Base-by-base conservation (phyloP, 2,797 vertebrate species). In the Protonibea diacanthus region DNA sequence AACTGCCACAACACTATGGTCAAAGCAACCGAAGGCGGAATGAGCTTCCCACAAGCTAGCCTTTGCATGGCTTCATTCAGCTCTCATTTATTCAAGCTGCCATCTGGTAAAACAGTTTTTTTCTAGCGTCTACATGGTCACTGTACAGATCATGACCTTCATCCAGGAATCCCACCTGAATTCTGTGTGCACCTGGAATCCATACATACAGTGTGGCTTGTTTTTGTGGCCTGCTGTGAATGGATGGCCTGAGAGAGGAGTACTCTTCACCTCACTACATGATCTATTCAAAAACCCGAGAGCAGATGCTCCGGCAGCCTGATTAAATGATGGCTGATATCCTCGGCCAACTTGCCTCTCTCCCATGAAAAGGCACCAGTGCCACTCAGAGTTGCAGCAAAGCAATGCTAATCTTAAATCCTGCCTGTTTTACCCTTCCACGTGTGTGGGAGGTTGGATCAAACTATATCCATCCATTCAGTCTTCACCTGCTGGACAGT, bases 281-380 rank as follows among this genome's bases (percentile, higher is more conserved):
- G 79, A 88, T 90, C 82, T 87, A 89, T 93, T 92, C 88, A 88
- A 88, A 88, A 87, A 69, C 49, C 64, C 27, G 73, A 76, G 84
- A 89, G 82, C 88, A 89, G 87, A 92, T 89, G 91, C 87, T 81
- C 27, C 17, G 25, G 78, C 48, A 62, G 74, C 71, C 83, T 91
- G 90, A 93, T 89, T 89, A 89, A 90, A 92, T 84, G 88, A 92
- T 68, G 84, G 82, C 89, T 82, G 84, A 85, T 77, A 62, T 79
- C 71, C 66, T 84, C 74, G 66, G 80, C 79, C 76, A 68, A 83
- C 33, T 55, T 71, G 59, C 62, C 25, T 45, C 33, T 83, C 71
- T 76, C 77, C 57, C 25, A 76, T 55, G 68, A 78, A 74, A 81
- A 82, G 83, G 49, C 85, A 88, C 80, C 71, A 72, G 85, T 57